Base-by-base conservation (phyloP, 2,113 vertebrate genomes). In the Puffinus mauretanicus region DNA sequence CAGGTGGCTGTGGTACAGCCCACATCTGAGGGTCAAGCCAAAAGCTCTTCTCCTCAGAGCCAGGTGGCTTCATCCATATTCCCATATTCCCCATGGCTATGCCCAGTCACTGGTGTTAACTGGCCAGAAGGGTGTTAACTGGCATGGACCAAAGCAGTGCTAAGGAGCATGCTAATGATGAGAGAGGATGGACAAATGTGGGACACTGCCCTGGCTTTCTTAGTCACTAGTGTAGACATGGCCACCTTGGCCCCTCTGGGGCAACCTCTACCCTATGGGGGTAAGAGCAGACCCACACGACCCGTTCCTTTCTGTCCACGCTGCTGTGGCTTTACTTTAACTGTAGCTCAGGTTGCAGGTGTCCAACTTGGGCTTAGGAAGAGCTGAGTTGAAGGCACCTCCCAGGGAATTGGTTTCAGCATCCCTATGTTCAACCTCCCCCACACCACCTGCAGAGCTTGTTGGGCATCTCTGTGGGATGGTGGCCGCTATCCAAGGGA, bases 401-500 rank as follows among this genome's bases (percentile, higher is more conserved):
- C 57, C 20, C 44, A 61, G 40, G 65, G 54, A 88, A 82, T 0
- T 83, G 54, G 26, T 66, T 90, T 66, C 76, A 77, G 61, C 71
- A 51, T 46, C 0, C 7, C 42, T 19, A 11, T 16, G 36, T 57
- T 94, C 62, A 44, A 70, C 36, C 71, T 94, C 30, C 81, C 80
- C 76, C 19, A 54, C 14, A 67, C 55, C 73, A 85, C 85, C 82
- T 81, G 55, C 26, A 38, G 76, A 86, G 85, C 44, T 67, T 6
- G 0, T 34, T 30, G 77, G 69, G 69, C 77, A 60, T 62, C 81
- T 89, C 93, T 71, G 57, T 52, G 49, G 73, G 75, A 70, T 70
- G 54, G 78, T 79, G 57, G 91, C 91, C 85, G 92, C 87, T 90
- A 75, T 89, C 87, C 3, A 21, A 90, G 91, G 92, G 94, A 88